A percentile compares a stretch with the other conserved stretches of the same genome.
Conservation (phyloP, 1,140 invertebrate species). For the Apocrypta bakeri region DNA sequence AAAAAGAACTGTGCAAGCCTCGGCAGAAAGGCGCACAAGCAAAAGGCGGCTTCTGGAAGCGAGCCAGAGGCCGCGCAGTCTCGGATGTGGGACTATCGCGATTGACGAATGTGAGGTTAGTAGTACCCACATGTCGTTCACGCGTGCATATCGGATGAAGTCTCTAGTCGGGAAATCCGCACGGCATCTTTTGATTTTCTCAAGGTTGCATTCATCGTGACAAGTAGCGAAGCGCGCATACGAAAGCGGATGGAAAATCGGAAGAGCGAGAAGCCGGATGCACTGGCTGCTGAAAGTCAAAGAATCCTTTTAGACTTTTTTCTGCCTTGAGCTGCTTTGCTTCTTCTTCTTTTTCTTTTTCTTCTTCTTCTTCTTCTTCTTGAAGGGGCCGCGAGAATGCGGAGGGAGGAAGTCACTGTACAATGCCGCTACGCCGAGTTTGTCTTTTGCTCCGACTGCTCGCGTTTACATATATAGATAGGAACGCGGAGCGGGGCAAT, state of each 20-base stretch:
- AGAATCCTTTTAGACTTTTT: background rate
- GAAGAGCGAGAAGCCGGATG: conserved; percentile 1
- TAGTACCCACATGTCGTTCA: conserved; percentile 18
- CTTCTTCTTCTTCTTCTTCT: background rate
- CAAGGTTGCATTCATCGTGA: conserved; percentile 18
- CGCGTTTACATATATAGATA: background rate
- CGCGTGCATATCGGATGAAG: background rate
- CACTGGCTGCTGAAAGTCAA: background rate
- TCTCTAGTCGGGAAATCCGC: background rate
- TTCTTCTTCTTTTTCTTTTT: background rate
- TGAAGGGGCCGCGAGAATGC: background rate
- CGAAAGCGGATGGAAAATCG: conserved; percentile 30
- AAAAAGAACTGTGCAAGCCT: background rate
- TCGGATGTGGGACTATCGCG: conserved; percentile 11
- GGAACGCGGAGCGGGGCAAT: background rate
- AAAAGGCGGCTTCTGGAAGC: conserved; percentile 22
- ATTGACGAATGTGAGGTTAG: conserved; percentile 30
- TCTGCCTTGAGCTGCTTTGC: background rate
- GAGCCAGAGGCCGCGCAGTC: conserved; percentile 14
- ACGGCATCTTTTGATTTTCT: conserved; percentile 18
- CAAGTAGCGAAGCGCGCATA: background rate
- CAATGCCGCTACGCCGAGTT: background rate
- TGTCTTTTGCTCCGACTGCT: conserved; percentile 4
- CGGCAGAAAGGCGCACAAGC: background rate
- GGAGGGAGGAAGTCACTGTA: background rate